Evolutionary conservation across 2,113 vertebrate genomes (phyloP), one percentile per base, ranked within the genome.

Genomic region (Tenebrosternarchus preto): DNA sequence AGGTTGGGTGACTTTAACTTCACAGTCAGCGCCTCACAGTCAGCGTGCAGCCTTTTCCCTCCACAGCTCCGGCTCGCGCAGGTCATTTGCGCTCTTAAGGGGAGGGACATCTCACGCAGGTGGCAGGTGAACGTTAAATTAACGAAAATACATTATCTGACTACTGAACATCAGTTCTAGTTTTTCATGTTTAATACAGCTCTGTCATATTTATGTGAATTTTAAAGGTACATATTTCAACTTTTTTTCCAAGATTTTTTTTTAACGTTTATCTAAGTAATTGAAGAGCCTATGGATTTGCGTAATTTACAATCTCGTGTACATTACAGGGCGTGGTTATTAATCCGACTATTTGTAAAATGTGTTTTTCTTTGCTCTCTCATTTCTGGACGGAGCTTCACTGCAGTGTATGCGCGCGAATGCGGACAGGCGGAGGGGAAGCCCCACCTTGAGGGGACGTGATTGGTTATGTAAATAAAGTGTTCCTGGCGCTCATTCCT

Each of bases 401-500:
- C 20, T 57, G 31, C 50, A 25, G 75, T 43, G 60, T 36, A 22
- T 22, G 55, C 43, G 77, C 16, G 64, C 31, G 50, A 29, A 74
- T 36, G 46, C 50, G 16, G 56, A 57, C 61, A 27, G 59, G 87
- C 67, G 72, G 71, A 76, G 76, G 76, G 31, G 84, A 91, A 88
- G 94, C 95, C 94, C 95, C 95, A 94, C 96, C 95, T 95, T 92
- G 92, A 92, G 91, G 92, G 93, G 91, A 91, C 87, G 90, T 94
- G 95, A 95, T 96, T 97, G 95, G 95, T 93, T 95, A 94, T 96
- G 95, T 94, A 96, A 96, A 97, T 96, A 92, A 90, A 90, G 87
- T 87, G 43, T 50, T 50, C 9, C 43, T 15, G 80, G 91, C 89
- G 85, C 86, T 83, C 86, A 85, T 84, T 91, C 88, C 86, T 88